phyloP scores from a whole-genome alignment of 2,888 invertebrate species.

The Ormia ochracea region DNA sequence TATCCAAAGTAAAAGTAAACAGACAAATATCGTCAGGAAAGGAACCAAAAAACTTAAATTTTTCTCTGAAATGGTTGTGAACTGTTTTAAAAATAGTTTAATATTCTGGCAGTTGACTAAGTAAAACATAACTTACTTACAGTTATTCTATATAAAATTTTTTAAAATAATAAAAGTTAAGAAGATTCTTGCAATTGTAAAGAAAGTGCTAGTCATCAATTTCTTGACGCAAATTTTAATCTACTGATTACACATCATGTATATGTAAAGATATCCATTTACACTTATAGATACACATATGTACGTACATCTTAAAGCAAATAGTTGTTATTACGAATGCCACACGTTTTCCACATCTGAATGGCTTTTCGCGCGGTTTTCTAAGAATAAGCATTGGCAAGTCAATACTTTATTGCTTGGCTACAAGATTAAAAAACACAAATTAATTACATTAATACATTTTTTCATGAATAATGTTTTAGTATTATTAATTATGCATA shows the following conservation, averaged over 20 bases:
- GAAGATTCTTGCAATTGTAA: too few relatives aligned
- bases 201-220: neutral
- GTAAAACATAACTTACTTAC: too few relatives aligned
- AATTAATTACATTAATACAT: slow-evolving; percentile 36
- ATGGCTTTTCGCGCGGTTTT: neutral
- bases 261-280: neutral
- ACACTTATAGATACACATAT: neutral
- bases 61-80: too few relatives aligned
- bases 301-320: neutral
- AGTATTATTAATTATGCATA: slow-evolving; percentile 25
- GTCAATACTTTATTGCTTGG: neutral
- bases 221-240: neutral
- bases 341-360: neutral
- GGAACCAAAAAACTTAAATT: too few relatives aligned
- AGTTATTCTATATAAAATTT: too few relatives aligned
- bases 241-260: neutral
- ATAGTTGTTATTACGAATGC: neutral
- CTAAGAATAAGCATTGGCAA: neutral
- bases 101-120: too few relatives aligned
- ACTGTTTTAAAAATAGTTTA: too few relatives aligned
- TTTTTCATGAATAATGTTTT: slow-evolving; percentile 5
- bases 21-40: too few relatives aligned
- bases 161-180: neutral
- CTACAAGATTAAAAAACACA: neutral
- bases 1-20: too few relatives aligned